A percentile compares a stretch with the other conserved stretches of the same genome.
phyloP scores from a whole-genome alignment of 2,113 vertebrate species.

The Silurus glanis region DNA sequence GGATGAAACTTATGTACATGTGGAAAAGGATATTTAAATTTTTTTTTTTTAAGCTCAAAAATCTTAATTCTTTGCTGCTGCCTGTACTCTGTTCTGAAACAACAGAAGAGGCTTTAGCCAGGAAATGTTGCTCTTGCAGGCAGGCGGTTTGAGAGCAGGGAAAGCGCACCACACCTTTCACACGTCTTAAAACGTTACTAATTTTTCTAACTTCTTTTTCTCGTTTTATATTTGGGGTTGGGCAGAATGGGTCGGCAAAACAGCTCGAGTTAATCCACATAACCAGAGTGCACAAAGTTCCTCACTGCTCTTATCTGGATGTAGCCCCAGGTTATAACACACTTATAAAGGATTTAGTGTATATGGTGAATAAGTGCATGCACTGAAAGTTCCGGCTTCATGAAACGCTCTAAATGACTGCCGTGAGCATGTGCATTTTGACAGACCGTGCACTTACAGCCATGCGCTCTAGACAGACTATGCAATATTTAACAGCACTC shows the following conservation, averaged over 20 bases:
- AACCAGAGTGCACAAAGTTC: background rate
- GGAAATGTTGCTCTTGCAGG: background rate
- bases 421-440: constrained; percentile 20
- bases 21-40: too few relatives aligned
- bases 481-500: constrained; percentile 64
- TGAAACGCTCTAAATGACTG: constrained; percentile 28
- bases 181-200: background rate
- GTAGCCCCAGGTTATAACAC: constrained; percentile 15
- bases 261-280: background rate
- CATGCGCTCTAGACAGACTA: constrained; percentile 44
- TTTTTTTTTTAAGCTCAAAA: background rate
- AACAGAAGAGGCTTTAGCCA: background rate
- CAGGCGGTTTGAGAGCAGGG: background rate
- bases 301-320: background rate
- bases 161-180: background rate
- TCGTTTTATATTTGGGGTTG: background rate
- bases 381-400: constrained; percentile 13
- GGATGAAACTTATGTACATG: background rate
- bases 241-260: background rate
- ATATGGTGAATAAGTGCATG: constrained; percentile 27
- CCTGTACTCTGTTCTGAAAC: constrained; percentile 24
- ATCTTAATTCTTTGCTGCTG: background rate
- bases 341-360: constrained; percentile 34
- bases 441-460: constrained; percentile 29
- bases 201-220: background rate